Evolutionary conservation across 2,113 vertebrate genomes (phyloP).

Genomic region (Muscicapa adusta): DNA sequence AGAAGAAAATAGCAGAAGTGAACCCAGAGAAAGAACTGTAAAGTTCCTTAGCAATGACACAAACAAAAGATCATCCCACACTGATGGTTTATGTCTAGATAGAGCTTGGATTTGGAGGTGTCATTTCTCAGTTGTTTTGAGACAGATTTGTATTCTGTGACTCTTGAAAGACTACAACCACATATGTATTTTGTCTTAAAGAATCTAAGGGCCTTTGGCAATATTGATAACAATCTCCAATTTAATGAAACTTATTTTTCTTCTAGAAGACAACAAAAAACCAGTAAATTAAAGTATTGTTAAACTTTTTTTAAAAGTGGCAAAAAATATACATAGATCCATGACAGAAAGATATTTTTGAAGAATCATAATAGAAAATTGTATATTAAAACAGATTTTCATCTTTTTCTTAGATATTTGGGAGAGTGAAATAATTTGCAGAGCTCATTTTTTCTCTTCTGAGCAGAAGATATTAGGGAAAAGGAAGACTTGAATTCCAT

Average conservation of each 20-base stretch:
- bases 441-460: not conserved
- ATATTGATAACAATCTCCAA: fast-evolving
- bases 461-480: fast-evolving
- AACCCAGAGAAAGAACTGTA: not conserved
- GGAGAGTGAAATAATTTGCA: not conserved
- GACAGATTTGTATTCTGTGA: not conserved
- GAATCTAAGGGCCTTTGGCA: not conserved
- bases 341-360: not conserved
- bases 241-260: not conserved
- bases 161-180: not conserved
- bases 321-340: not conserved
- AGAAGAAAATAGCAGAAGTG: not conserved
- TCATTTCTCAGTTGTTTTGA: not conserved
- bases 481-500: not conserved
- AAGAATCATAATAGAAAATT: not conserved
- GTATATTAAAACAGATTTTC: not conserved
- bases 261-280: not conserved
- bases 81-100: not conserved
- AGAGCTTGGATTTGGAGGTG: not conserved
- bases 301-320: not conserved
- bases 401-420: not conserved
- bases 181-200: not conserved
- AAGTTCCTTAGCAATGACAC: not conserved
- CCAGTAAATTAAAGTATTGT: not conserved
- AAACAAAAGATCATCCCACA: not conserved